Evolutionary conservation across 2,888 invertebrate species (phyloP), one percentile per base, ranked within the genome.

Genomic region (Eumacrocentrus americanus): DNA sequence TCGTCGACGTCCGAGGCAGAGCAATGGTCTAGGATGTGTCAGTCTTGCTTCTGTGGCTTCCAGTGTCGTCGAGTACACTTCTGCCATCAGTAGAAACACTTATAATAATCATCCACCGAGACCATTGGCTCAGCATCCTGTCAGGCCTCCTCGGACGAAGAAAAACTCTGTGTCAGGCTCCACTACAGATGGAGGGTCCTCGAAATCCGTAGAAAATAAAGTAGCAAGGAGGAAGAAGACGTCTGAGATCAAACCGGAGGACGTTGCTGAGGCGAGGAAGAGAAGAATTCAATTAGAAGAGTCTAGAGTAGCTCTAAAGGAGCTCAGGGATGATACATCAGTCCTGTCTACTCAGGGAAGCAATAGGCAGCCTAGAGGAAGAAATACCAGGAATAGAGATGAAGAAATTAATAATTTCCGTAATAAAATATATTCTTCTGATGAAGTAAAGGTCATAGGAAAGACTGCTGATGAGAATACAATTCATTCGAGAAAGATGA

Each of bases 61-160:
- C 9, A 79, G 80, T 59, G 64, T 64, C 53, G 40, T 65, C 42
- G 51, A 67, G 50, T 14, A 64, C 60, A 9, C 67, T 58, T 51
- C 64, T 63, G 11, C 63, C 47, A 11, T 61, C 70, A 14, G 35
- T 65, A 12, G 52, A 16, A 46, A 50, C 40, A 37, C 42, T 35
- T 54, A 34, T 40, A 46, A 35, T 9, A 58, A 44, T 35, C 35
- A 37, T 38, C 34, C 34, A 11, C 22, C 50, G 16, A 23, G 11
- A 18, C 7, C 75, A 61, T 29, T 50, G 6, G 29, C 50, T 0
- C 2, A 47, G 3, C 80, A 85, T 14, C 90, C 92, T 0, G 82
- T 89, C 0, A 83, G 92, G 70, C 92, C 92, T 0, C 90, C 91
- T 0, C 84, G 92, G 57, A 89, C 89, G 69, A 92, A 92, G 77